phyloP scores from a whole-genome alignment of 1,140 invertebrate genomes.

The Tetranychus cinnabarinus region DNA sequence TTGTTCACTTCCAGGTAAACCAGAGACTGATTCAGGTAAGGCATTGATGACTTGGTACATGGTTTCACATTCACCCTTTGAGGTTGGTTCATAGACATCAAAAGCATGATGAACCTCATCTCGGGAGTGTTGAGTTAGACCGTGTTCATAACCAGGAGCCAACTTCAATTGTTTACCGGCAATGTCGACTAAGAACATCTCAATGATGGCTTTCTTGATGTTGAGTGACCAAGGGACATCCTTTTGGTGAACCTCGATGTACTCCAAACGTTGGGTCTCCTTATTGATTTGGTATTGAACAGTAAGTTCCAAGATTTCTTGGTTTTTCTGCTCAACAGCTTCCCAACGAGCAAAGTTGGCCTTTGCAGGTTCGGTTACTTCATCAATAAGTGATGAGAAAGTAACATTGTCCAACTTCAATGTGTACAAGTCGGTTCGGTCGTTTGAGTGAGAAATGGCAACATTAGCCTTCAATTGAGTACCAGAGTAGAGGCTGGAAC shows the following conservation, averaged over 20 bases:
- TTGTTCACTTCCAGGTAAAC: neutral
- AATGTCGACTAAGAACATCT: constrained; percentile 18
- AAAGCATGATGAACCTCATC: neutral
- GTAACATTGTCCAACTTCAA: neutral
- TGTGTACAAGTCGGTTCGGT: neutral
- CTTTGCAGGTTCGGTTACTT: neutral
- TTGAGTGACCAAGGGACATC: constrained; percentile 19
- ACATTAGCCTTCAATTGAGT: neutral
- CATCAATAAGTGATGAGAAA: neutral
- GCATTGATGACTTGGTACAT: neutral
- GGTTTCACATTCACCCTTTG: constrained; percentile 7
- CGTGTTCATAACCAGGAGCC: neutral
- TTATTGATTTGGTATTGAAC: neutral
- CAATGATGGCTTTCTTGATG: constrained; percentile 18
- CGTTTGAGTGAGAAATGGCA: neutral
- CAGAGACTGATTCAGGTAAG: neutral
- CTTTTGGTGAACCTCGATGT: constrained; percentile 10
- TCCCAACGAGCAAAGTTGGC: neutral
- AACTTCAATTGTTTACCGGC: neutral
- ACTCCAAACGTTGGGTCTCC: neutral
- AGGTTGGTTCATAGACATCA: neutral
- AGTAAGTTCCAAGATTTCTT: neutral
- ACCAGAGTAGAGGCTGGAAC: neutral
- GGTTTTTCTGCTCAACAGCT: neutral
- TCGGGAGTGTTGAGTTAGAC: neutral